Evolutionary conservation across 2,113 vertebrate species (phyloP).

Genomic region (Halcyon malimbica): DNA sequence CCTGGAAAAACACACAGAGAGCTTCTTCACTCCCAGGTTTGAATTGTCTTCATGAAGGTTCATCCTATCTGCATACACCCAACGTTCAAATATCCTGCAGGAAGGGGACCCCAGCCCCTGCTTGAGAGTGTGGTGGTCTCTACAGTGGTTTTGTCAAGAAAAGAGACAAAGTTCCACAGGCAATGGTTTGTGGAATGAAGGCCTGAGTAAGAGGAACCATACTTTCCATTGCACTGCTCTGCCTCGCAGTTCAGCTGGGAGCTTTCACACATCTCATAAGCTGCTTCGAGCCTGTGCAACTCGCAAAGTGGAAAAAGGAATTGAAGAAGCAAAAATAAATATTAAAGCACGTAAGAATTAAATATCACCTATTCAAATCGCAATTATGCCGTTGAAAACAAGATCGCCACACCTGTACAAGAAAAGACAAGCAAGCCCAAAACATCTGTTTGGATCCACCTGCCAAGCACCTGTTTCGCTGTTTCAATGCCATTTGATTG

Average conservation of each 20-base stretch:
- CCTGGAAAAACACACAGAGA: neutral
- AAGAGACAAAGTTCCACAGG: neutral
- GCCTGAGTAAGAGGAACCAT: neutral
- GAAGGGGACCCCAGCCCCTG: neutral
- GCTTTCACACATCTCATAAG: neutral
- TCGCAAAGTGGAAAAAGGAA: slow-evolving; percentile 63
- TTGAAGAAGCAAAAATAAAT: slow-evolving; percentile 90
- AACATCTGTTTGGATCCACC: slow-evolving; percentile 98
- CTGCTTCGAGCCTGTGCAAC: slow-evolving; percentile 37
- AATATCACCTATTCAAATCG: slow-evolving; percentile 93
- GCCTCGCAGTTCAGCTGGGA: neutral
- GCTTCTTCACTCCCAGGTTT: neutral
- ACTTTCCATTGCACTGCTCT: neutral
- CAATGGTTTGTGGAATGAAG: neutral
- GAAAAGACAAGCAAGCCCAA: slow-evolving; percentile 84
- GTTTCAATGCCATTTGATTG: slow-evolving; percentile 99
- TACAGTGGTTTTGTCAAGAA: neutral
- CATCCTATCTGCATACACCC: neutral
- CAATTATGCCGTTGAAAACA: slow-evolving; percentile 93
- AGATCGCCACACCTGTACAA: slow-evolving; percentile 97
- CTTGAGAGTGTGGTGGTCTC: neutral
- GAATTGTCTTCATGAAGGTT: neutral
- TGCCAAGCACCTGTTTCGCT: slow-evolving; percentile 98
- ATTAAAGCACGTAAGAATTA: slow-evolving; percentile 94
- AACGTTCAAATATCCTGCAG: neutral